Base-by-base conservation (phyloP, 2,797 vertebrate species). In the Manis pentadactyla region DNA sequence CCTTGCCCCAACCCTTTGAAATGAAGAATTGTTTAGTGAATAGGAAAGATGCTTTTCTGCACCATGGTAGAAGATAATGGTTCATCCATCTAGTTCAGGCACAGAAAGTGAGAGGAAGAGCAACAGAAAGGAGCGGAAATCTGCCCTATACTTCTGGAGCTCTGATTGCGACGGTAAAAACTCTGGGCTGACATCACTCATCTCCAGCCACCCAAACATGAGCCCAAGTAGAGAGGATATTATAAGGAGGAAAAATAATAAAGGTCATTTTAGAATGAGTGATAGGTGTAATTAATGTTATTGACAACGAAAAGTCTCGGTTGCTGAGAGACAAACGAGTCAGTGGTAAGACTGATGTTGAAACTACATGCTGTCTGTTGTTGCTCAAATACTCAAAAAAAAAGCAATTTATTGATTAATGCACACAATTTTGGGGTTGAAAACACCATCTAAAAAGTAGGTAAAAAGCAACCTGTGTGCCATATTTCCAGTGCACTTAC, bases 291-390 rank as follows among this genome's bases (percentile, higher is more conserved):
- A 87, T 95, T 86, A 87, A 77, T 1, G 0, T 69, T 71, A 82
- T 51, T 93, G 85, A 93, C 78, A 73, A 42, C 29, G 27, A 91
- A 87, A 95, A 79, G 9, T 34, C 68, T 97, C 77, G 57, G 82
- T 63, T 51, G 17, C 51, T 87, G 64, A 87, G 31, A 85, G 85
- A 97, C 46, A 83, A 57, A 93, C 94, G 94, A 96, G 64, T 96
- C 90, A 95, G 66, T 18, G 10, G 34, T 31, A 49, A 88, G 29
- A 19, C 77, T 84, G 75, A 63, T 46, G 78, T 86, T 82, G 78
- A 93, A 97, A 92, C 18, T 49, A 23, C n/a, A 31, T 2, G 17
- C 5, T 13, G 1, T 39, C 83, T 84, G 15, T 29, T 93, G 31
- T 63, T 82, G 63, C 39, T 93, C 31, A 79, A 84, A 82, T 61